Percentiles rank a stretch among this genome's conserved stretches.
phyloP scores from a whole-genome alignment of 2,888 invertebrate species.

The Euphydryas editha region DNA sequence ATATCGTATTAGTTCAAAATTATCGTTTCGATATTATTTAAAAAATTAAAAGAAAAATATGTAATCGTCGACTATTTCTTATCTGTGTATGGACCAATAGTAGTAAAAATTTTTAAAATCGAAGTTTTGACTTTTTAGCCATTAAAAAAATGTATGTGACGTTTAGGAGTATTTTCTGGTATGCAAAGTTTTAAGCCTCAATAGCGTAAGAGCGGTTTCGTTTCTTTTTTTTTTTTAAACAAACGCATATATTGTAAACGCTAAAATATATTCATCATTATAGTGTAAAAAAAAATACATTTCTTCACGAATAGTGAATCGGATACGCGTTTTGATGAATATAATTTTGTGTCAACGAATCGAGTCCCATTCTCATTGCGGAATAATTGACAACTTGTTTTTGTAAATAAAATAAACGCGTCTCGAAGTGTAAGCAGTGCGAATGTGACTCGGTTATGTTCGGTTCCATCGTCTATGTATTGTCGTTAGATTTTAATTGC shows the following conservation, averaged over 20 bases:
- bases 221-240: constrained; percentile 25
- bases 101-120: constrained; percentile 14
- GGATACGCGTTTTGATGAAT: constrained; percentile 5
- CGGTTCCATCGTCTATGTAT: constrained; percentile 57
- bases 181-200: constrained; percentile 37
- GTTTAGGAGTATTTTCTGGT: constrained; percentile 5
- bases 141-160: neutral
- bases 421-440: constrained; percentile 56
- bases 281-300: constrained; percentile 7
- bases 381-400: constrained; percentile 58
- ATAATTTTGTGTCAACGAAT: constrained; percentile 46
- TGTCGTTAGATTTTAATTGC: constrained; percentile 53
- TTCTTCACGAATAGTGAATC: constrained; percentile 3
- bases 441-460: constrained; percentile 51
- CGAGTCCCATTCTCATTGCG: constrained; percentile 51
- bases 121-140: constrained; percentile 3
- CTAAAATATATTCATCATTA: constrained; percentile 22
- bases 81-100: constrained; percentile 33
- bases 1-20: constrained; percentile 27
- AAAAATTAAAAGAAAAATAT: constrained; percentile 5
- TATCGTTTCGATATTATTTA: constrained; percentile 42
- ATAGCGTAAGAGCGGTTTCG: constrained; percentile 31
- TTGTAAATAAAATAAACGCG: constrained; percentile 64
- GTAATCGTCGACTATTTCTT: constrained; percentile 22
- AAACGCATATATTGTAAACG: constrained; percentile 15